phyloP scores from a whole-genome alignment of 1,140 invertebrate genomes.

The Temnothorax nylanderi region DNA sequence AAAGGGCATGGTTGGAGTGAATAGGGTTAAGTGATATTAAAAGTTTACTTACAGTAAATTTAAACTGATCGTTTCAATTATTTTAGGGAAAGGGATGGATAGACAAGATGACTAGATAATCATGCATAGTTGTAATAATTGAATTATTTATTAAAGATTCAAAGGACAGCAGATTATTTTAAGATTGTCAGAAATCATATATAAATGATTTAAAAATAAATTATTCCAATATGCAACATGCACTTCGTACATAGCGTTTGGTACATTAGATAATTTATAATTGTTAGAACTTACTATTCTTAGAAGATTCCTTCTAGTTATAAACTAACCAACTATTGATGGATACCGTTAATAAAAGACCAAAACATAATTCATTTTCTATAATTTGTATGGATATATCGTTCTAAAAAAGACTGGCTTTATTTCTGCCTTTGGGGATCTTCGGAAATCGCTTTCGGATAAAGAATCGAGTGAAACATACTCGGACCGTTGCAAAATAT shows the following conservation, averaged over 20 bases:
- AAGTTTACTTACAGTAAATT: not conserved
- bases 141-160: not conserved
- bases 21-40: not conserved
- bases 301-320: not conserved
- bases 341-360: not conserved
- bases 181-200: too few species aligned
- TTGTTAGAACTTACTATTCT: not conserved
- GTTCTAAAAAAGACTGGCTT: not conserved
- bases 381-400: constrained; percentile 9
- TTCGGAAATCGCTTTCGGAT: constrained; percentile 72
- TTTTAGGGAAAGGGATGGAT: not conserved
- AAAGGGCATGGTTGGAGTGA: too few species aligned
- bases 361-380: not conserved
- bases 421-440: constrained; percentile 48
- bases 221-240: not conserved
- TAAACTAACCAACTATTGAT: not conserved
- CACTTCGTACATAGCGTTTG: not conserved
- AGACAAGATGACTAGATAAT: not conserved
- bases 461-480: constrained; percentile 61
- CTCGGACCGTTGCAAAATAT: constrained; percentile 46
- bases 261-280: not conserved
- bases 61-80: not conserved
- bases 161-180: too few species aligned
- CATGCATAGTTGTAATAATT: not conserved
- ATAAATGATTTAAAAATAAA: too few species aligned